A percentile compares a stretch with the other conserved stretches of the same genome.
Evolutionary conservation across 2,113 vertebrate species (phyloP).

Genomic region (Leucosticte australis): DNA sequence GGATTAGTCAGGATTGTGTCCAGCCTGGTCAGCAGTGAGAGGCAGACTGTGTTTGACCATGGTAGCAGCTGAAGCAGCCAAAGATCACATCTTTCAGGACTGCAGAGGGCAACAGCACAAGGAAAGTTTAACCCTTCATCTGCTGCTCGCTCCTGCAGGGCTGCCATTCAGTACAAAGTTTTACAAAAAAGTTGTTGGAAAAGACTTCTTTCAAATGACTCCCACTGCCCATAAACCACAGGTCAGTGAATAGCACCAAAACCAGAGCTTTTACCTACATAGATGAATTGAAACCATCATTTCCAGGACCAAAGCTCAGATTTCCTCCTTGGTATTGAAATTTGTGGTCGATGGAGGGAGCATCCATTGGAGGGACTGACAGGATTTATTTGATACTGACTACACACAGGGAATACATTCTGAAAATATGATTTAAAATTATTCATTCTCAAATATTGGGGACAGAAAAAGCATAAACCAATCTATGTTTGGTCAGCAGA

Average conservation of each 20-base stretch:
- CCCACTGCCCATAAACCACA: neutral
- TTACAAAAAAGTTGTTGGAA: neutral
- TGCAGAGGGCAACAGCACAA: neutral
- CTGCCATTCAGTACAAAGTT: neutral
- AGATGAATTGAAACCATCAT: neutral
- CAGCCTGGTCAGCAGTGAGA: neutral
- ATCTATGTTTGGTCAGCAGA: constrained; percentile 31
- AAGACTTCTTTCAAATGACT: neutral
- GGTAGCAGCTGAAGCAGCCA: neutral
- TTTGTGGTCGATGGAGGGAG: neutral
- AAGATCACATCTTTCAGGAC: neutral
- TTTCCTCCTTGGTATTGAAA: neutral
- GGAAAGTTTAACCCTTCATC: constrained; percentile 4
- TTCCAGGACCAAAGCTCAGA: neutral
- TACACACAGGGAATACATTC: neutral
- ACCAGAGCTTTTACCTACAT: neutral
- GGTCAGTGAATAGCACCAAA: neutral
- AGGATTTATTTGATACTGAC: neutral
- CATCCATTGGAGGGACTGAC: neutral
- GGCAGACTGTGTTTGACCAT: neutral
- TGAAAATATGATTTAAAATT: neutral
- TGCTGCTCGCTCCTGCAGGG: neutral
- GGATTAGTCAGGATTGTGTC: neutral
- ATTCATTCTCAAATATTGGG: neutral
- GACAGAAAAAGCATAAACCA: neutral